phyloP scores from a whole-genome alignment of 1,140 invertebrate genomes.

The Drosophila equinoxialis region DNA sequence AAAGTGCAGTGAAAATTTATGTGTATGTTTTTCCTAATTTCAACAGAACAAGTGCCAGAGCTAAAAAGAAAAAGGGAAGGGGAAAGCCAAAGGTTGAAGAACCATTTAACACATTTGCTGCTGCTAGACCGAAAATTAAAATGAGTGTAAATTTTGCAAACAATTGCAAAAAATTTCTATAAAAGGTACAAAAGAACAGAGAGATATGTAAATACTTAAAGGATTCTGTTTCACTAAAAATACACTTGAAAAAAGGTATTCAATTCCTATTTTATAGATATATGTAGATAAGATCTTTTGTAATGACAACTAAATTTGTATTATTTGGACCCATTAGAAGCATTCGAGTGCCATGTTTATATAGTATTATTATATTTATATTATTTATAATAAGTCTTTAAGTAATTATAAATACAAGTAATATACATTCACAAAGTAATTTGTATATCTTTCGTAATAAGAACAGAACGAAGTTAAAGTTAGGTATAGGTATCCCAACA shows the following conservation, averaged over 20 bases:
- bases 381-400: no score
- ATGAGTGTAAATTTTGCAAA: slow-evolving; percentile 74
- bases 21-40: slow-evolving; percentile 41
- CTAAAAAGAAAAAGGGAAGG: slow-evolving; percentile 9
- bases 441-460: no score
- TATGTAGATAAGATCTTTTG: no score
- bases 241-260: slow-evolving; percentile 41
- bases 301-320: not conserved
- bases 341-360: no score
- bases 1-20: slow-evolving; percentile 68
- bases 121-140: slow-evolving; percentile 62
- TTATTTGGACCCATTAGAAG: no score
- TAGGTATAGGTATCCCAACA: no score
- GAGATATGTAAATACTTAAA: slow-evolving; percentile 7
- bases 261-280: no score
- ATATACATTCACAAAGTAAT: no score
- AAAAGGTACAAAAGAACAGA: not conserved
- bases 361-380: no score
- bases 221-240: not conserved
- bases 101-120: slow-evolving; percentile 72
- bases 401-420: no score
- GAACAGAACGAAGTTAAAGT: no score
- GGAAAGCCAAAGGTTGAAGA: slow-evolving; percentile 14
- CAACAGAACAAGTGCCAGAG: not conserved
- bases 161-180: slow-evolving; percentile 71